Evolutionary conservation across 2,113 vertebrate genomes (phyloP).

Genomic region (Indicator indicator): DNA sequence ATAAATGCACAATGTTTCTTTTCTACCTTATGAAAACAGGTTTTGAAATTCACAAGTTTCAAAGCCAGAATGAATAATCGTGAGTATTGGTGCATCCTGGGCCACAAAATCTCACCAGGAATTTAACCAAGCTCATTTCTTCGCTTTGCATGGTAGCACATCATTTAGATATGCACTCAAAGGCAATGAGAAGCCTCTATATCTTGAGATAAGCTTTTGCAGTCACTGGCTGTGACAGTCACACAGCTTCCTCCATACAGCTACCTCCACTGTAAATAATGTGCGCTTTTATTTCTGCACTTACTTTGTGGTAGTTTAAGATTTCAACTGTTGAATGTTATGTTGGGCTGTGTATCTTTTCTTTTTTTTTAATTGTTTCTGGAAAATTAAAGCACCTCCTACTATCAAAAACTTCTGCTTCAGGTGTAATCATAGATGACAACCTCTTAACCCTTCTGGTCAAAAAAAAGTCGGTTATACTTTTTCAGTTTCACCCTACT

Average conservation of each 20-base stretch:
- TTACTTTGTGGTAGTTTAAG: background rate
- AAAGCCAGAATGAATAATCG: constrained; percentile 2
- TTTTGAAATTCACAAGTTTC: background rate
- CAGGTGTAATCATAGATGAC: background rate
- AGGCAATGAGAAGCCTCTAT: background rate
- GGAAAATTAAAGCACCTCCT: constrained; percentile 16
- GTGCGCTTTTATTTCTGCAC: background rate
- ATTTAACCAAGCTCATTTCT: constrained; percentile 20
- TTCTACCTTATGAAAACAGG: background rate
- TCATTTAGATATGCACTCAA: background rate
- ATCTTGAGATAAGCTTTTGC: constrained; percentile 1
- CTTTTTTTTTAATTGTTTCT: fast-evolving
- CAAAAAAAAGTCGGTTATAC: constrained; percentile 2
- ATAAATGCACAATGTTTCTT: constrained; percentile 21
- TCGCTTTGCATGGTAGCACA: background rate
- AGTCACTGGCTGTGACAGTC: background rate
- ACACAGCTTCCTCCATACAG: background rate
- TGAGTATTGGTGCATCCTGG: background rate
- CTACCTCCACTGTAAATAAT: background rate
- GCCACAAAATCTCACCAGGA: background rate
- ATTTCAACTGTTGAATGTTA: background rate
- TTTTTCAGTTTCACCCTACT: constrained; percentile 4
- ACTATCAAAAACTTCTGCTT: background rate
- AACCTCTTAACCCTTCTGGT: constrained; percentile 16
- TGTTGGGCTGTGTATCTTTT: too few relatives aligned